Evolutionary conservation across 2,113 vertebrate species (phyloP), one percentile per base, ranked within the genome.

Genomic region (Boulengeromyrus knoepffleri): DNA sequence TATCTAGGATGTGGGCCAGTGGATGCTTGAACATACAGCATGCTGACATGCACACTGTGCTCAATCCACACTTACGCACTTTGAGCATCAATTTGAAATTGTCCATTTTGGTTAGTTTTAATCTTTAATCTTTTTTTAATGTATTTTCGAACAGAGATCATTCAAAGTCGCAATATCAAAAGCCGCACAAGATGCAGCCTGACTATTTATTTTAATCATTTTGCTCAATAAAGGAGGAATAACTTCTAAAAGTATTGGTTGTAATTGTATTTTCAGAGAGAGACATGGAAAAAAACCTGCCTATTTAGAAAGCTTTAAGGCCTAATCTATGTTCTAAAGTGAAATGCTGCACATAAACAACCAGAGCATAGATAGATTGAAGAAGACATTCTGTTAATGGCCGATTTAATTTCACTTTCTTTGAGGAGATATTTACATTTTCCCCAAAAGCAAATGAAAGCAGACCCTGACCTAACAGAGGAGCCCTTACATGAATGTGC

Each of bases 401-500:
- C 2, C 1, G 1, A 80, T 42, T 42, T 80, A 17, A 80, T 80
- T 42, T 39, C 17, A 39, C 31, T 80, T 3, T 80, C 31, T 39
- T 36, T 31, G 39, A 70, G 3, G 62, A 70, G n/a, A 66, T 27
- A 66, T 27, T 66, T 66, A 27, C 15, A 74, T 74, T 74, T 74
- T 17, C 24, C n/a, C 19, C 45, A 47, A n/a, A 49, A 13, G 47
- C 47, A n/a, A 53, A 52, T 36, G 27, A 52, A 50, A 36, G n/a
- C 13, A 49, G 42, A n/a, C 46, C 42, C 84, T 27, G 42, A 49
- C 7, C 24, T 47, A n/a, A 58, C 31, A 36, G 27, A 36, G 56
- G 53, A 85, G 52, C 83, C 88, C 95, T 95, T 95, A 96, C 96
- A 95, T 92, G 95, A 96, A 97, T 97, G 97, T 95, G 97, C 95